These are phyloP conservation scores for Coelogynopora nodosa DNA, from an alignment of 2,888 invertebrate species.

Conservation along the genomic window DNA sequence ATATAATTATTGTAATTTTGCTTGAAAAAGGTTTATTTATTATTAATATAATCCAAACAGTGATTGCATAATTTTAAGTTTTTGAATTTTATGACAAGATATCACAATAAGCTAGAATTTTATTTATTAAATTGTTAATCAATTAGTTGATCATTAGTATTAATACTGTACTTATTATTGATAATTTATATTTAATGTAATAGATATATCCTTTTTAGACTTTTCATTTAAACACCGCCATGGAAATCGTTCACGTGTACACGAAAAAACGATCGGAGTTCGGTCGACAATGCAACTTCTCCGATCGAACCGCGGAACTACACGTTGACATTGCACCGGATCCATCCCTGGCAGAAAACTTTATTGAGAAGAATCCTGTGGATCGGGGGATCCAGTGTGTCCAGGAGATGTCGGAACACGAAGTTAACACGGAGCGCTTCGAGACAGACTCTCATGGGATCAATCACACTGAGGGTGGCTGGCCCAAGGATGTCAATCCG, in stretches of 20 bases:
- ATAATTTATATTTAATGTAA: too few species aligned
- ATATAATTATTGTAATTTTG: too few species aligned
- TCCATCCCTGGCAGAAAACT: constrained; percentile 56
- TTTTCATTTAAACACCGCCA: too few species aligned
- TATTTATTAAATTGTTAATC: too few species aligned
- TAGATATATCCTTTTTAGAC: too few species aligned
- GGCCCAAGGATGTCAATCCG: constrained; percentile 88
- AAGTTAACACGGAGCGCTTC: constrained; percentile 70
- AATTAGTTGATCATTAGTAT: too few species aligned
- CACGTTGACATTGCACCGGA: constrained; percentile 63
- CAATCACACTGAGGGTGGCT: constrained; percentile 86
- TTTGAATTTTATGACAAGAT: too few species aligned
- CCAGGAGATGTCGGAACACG: constrained; percentile 63
- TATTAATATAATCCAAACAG: too few species aligned
- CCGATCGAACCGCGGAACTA: constrained; percentile 61
- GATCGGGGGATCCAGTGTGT: constrained; percentile 61
- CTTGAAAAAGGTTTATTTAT: too few species aligned
- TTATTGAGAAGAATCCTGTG: constrained; percentile 60
- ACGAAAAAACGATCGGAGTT: constrained; percentile 62
- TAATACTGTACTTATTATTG: too few species aligned
- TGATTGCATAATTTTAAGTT: too few species aligned
- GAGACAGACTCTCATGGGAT: constrained; percentile 73
- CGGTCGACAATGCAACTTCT: constrained; percentile 62
- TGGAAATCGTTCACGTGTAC: constrained; percentile 63
- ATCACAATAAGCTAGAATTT: too few species aligned